A percentile compares a stretch with the other conserved stretches of the same genome.
Conservation (phyloP, 2,113 vertebrate genomes). For the Chamaetylas fuelleborni region DNA sequence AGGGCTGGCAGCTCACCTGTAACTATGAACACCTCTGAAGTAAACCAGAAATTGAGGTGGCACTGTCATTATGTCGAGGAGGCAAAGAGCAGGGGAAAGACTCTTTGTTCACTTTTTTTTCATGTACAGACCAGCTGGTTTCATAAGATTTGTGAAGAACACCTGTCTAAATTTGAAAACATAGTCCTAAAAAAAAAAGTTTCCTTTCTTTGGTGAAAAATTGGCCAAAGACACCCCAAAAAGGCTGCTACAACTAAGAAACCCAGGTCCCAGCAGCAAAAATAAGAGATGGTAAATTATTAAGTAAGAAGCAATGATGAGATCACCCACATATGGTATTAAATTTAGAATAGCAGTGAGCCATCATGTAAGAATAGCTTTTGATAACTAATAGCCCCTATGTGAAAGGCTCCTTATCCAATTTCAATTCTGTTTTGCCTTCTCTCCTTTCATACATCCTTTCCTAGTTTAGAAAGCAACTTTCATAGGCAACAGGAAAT, state of each 20-base stretch:
- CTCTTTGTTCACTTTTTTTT: background rate
- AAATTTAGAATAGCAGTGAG: slow-evolving; percentile 16
- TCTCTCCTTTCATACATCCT: slow-evolving; percentile 12
- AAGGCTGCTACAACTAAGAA: background rate
- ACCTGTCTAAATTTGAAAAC: background rate
- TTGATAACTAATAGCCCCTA: slow-evolving; percentile 29
- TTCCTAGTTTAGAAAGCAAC: slow-evolving; percentile 33
- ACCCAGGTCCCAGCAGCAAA: background rate
- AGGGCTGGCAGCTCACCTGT: background rate
- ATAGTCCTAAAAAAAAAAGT: background rate
- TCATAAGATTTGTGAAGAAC: background rate
- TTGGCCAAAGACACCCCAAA: background rate
- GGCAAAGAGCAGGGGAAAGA: background rate
- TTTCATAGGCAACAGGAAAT: slow-evolving; percentile 31
- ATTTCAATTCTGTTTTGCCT: slow-evolving; percentile 38
- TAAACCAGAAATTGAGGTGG: background rate
- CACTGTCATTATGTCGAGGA: background rate
- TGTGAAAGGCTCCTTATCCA: slow-evolving; percentile 26
- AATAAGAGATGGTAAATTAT: background rate
- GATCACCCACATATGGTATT: background rate
- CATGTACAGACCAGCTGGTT: background rate
- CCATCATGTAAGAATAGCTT: slow-evolving; percentile 45
- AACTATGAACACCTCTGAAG: background rate
- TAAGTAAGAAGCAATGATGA: background rate
- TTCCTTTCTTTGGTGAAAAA: background rate